Evolutionary conservation across 2,113 vertebrate genomes (phyloP), one percentile per base, ranked within the genome.

Genomic region (Saimiri boliviensis): DNA sequence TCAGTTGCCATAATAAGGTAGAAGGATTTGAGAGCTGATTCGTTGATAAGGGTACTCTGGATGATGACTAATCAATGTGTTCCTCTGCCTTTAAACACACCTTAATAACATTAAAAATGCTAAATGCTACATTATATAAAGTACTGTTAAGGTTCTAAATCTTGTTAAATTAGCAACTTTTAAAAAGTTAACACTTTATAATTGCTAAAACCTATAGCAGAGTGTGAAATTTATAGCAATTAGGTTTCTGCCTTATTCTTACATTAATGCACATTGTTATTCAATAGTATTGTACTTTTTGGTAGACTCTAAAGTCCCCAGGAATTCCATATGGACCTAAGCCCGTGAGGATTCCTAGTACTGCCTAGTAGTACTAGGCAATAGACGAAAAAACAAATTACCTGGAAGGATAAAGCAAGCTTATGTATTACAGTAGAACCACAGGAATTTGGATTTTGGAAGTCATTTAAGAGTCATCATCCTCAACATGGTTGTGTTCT

Each of bases 11-110:
- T 95, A 96, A 92, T 40, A 11, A 81, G 20, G 6, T 14, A 89
- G 45, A 80, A 87, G 93, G 60, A 82, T 68, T 13, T 91, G 47
- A 1, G 3, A 92, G 86, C 13, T 79, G 83, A 32, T n/a, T 89
- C 35, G 3, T 30, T 91, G 47, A 47, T 93, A 54, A 96, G 52
- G 93, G 88, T 96, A 54, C 71, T 96, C 86, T 90, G 68, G 97
- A 37, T 73, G 92, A 35, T 92, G 79, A 86, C n/a, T 96, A 93
- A 86, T 63, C 74, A 97, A 90, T 74, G 80, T 47, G 19, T 82
- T 96, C 83, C 52, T 98, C 35, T 60, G 49, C 49, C 79, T 87
- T 54, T 80, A 73, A 79, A 84, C 49, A 84, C 49, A n/a, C 35
- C 19, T 94, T 40, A 63, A 19, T 88, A 73, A 85, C n/a, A 73